Conservation (phyloP, 2,797 vertebrate genomes). For the Cheirogaleus major region DNA sequence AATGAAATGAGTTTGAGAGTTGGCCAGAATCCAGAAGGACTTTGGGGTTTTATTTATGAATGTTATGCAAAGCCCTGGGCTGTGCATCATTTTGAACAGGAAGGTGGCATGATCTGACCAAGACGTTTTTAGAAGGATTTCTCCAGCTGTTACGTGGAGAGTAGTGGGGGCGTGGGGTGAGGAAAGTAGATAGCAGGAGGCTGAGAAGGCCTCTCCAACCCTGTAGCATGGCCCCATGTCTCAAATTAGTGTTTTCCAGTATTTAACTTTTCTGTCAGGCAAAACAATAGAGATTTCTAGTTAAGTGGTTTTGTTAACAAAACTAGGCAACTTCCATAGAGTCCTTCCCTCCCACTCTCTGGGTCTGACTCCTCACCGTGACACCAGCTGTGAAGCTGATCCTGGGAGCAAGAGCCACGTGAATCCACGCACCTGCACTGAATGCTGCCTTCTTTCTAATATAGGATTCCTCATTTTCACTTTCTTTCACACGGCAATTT, state of each 20-base stretch:
- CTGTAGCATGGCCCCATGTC: neutral
- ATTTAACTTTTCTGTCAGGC: neutral
- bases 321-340: neutral
- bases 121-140: neutral
- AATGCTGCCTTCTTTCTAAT: neutral
- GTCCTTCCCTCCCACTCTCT: neutral
- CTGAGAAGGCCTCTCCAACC: neutral
- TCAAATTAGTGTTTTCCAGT: neutral
- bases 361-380: neutral
- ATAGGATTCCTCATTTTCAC: neutral
- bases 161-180: accelerated
- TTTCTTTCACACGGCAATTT: neutral
- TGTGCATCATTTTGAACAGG: neutral
- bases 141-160: neutral
- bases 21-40: neutral
- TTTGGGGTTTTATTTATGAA: neutral
- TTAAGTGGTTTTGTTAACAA: slow-evolving; percentile 1
- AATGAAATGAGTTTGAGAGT: neutral
- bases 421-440: neutral
- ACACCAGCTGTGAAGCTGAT: neutral
- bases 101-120: neutral
- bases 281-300: neutral
- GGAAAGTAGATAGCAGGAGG: neutral
- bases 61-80: neutral
- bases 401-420: neutral